phyloP scores from a whole-genome alignment of 2,888 invertebrate species.

The Ennomos erosarius region DNA sequence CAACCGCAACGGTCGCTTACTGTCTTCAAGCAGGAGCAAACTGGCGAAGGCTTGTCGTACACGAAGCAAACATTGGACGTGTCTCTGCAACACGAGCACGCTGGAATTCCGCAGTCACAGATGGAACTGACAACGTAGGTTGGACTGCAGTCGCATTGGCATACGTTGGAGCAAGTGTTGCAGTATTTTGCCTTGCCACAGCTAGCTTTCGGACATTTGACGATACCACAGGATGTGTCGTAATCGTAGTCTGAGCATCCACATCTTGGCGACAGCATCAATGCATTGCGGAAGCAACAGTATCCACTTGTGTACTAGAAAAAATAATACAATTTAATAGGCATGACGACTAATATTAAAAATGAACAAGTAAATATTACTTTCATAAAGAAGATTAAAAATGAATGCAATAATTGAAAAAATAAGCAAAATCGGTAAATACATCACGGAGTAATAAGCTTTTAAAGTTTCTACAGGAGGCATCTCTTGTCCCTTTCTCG shows the following conservation, averaged over 20 bases:
- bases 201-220: conserved; percentile 9
- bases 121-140: background rate
- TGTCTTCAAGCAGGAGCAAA: conserved; percentile 36
- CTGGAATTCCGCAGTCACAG: conserved; percentile 21
- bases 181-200: background rate
- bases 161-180: background rate
- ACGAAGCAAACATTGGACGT: conserved; percentile 39
- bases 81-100: conserved; percentile 32
- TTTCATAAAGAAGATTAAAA: too few relatives aligned
- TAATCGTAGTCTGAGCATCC: conserved; percentile 31
- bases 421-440: too few relatives aligned
- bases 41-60: conserved; percentile 33
- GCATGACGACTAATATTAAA: too few relatives aligned
- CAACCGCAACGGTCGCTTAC: conserved; percentile 47
- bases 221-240: conserved; percentile 26
- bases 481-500: too few relatives aligned
- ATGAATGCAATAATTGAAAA: too few relatives aligned
- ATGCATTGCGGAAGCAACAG: conserved; percentile 51
- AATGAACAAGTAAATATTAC: too few relatives aligned
- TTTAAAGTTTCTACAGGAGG: too few relatives aligned
- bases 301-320: conserved; percentile 48
- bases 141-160: background rate
- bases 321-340: background rate
- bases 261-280: conserved; percentile 35
- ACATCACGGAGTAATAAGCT: too few relatives aligned